phyloP scores from a whole-genome alignment of 2,888 invertebrate genomes.

The Ennomos quercinarius region DNA sequence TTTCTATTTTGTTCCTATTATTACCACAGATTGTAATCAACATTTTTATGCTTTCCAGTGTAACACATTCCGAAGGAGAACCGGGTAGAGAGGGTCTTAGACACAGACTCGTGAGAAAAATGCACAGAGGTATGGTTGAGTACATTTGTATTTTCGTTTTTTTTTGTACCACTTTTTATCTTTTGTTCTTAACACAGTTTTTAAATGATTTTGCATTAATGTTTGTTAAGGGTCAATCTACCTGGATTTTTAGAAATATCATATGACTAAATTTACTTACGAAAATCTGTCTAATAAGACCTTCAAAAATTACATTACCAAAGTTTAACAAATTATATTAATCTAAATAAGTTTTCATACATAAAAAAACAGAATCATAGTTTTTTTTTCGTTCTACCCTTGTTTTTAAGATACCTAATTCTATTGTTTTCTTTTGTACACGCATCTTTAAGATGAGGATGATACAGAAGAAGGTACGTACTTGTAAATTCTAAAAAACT shows the following conservation, averaged over 20 bases:
- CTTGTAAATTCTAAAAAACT: not conserved
- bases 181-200: conserved; percentile 2
- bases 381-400: no score
- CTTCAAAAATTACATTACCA: no score
- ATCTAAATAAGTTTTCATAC: no score
- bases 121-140: conserved; percentile 70
- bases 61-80: conserved; percentile 57
- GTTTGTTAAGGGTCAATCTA: no score
- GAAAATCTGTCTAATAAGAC: no score
- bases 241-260: no score
- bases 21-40: not conserved
- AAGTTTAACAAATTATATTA: no score
- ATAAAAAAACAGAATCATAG: no score
- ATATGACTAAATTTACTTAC: no score
- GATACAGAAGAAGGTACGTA: conserved; percentile 16
- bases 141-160: no score
- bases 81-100: conserved; percentile 74
- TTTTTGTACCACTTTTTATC: no score
- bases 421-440: conserved; percentile 20
- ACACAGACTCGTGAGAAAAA: conserved; percentile 77
- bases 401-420: not conserved
- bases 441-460: conserved; percentile 20
- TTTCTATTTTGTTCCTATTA: not conserved
- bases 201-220: not conserved
- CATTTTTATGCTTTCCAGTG: conserved; percentile 18